Evolutionary conservation across 2,888 invertebrate species (phyloP), one percentile per base, ranked within the genome.

Genomic region (Cheilosia impressa): DNA sequence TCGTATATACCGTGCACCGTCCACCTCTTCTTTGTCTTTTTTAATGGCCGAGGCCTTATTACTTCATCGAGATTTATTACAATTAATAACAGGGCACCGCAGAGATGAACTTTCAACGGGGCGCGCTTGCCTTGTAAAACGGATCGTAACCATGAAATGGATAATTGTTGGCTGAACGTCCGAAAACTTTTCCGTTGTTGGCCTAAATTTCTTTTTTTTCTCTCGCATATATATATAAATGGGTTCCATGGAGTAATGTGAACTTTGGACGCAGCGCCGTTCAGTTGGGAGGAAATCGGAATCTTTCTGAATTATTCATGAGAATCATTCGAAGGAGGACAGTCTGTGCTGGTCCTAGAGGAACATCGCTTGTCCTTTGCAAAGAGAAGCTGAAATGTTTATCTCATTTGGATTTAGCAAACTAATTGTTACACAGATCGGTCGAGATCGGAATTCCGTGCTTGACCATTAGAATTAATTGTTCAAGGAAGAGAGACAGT

Each of bases 61-160:
- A 89, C 88, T 89, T 90, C 88, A 89, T 90, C 90, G 90, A 91
- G 91, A 91, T 91, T 91, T 91, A 91, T 91, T 90, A 89, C 91
- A 91, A 90, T 90, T 91, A 91, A 91, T 91, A 91, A 91, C 89
- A 91, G 91, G 91, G 90, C 85, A 22, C 55, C 41, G 50, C 27
- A 41, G 65, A 80, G 69, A 63, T 84, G 84, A 84, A 84, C 75
- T 84, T 72, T 75, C 79, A 65, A 68, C 57, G 71, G 41, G 43
- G 69, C 60, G 66, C 65, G 80, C 71, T 75, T 63, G 41, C 19
- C 58, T 81, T 62, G 63, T 81, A 77, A 41, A 81, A 81, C 72
- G 76, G 72, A 81, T 68, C 72, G 71, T 81, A 81, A 81, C 85
- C 81, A 81, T 85, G 81, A 85, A 80, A 77, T 68, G 76, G 76